These are phyloP conservation scores for Aricia artaxerxes DNA, from an alignment of 2,888 invertebrate species.

Conservation along the genomic window DNA sequence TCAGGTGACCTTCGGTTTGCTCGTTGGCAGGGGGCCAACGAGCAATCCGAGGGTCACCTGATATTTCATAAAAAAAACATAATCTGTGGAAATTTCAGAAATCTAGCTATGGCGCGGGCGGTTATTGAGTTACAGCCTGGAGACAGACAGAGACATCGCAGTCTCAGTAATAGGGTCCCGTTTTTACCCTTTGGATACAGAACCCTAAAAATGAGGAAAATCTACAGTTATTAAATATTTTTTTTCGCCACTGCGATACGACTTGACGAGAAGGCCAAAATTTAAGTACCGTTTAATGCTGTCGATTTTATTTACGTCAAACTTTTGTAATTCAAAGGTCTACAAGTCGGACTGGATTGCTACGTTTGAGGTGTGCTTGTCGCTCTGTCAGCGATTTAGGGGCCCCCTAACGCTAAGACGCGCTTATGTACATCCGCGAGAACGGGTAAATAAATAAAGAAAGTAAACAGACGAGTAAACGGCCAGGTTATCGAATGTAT, in stretches of 20 bases:
- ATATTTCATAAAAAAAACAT: too few relatives aligned
- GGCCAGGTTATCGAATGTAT: slow-evolving; percentile 1
- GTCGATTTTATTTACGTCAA: too few relatives aligned
- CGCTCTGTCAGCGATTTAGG: neutral
- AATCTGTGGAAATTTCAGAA: too few relatives aligned
- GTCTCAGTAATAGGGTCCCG: too few relatives aligned
- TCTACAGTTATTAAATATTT: neutral
- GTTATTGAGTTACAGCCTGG: too few relatives aligned
- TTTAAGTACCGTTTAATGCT: neutral
- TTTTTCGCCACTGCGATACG: neutral
- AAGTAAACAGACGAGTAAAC: neutral
- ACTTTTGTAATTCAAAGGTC: neutral
- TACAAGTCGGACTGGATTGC: neutral
- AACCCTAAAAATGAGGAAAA: neutral
- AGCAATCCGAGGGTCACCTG: too few relatives aligned
- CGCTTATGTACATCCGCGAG: neutral
- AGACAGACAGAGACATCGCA: too few relatives aligned
- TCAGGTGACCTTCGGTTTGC: too few relatives aligned
- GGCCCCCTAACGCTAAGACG: neutral
- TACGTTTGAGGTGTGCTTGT: neutral
- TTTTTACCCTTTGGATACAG: too few relatives aligned
- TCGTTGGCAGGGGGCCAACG: too few relatives aligned
- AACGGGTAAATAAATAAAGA: slow-evolving; percentile 1
- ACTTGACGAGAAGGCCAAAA: neutral
- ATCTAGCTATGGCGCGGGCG: too few relatives aligned